Evolutionary conservation across 2,113 vertebrate genomes (phyloP), one percentile per base, ranked within the genome.

Genomic region (Platichthys stellatus): DNA sequence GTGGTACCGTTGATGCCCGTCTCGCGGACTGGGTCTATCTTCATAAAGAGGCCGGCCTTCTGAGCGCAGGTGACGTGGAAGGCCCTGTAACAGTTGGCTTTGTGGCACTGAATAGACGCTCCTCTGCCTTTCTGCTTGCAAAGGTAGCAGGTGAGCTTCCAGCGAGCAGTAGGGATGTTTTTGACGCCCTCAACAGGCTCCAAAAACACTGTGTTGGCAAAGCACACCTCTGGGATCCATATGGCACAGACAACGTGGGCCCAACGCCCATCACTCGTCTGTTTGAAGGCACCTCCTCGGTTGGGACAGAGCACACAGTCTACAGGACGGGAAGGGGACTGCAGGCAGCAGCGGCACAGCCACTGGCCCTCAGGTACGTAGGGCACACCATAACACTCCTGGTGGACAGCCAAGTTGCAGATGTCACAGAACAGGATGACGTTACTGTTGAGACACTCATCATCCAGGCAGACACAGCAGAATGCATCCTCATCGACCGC

Each of bases 181-280:
- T 92, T 95, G 20, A 98, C 95, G 51, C 98, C 97, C 85, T 99
- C 98, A 0, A 99, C 95, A 11, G 98, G 98, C 89, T 99, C 98
- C 86, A 99, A 87, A 88, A 99, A 99, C 81, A 99, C 98, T 0
- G 98, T 99, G 90, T 99, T 99, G 69, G 97, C 97, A 72, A 99
- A 99, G 89, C 97, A 98, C 81, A 99, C 96, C 89, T 99, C 98
- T 2, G 98, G 98, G 85, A 99, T 99, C 98, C 98, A 99, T 89
- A 99, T 97, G 92, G 98, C 98, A 86, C 98, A 99, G 65, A 99
- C 96, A 35, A 99, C 97, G 0, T 99, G 98, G 13, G 97, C 97
- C 98, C 98, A 99, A 65, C 94, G 96, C 35, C 98, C 97, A 23
- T 99, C 98, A 0, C 95, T 98, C 56, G 98, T 98, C 93, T 99